Base-by-base conservation (phyloP, 2,888 invertebrate genomes). In the Ashinkailepas kermadecensis region DNA sequence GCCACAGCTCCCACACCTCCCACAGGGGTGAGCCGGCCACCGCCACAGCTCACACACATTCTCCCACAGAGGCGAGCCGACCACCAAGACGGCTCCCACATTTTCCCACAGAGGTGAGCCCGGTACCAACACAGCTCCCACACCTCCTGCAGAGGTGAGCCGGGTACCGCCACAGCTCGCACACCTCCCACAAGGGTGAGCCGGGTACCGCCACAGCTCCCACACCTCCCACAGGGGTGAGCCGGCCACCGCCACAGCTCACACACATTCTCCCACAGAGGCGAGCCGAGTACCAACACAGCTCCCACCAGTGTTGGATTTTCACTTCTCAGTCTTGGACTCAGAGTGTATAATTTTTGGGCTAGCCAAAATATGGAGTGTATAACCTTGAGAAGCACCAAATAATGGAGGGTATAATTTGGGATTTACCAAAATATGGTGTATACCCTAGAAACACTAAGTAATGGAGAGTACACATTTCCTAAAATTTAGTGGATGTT, bases 181-280 rank as follows among this genome's bases (percentile, higher is more conserved):
- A 85, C 39, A 39, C 89, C 86, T 91, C 92, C 85, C 93, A 93
- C 86, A 90, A 93, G 91, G 93, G 93, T 93, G 86, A 86, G 64
- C 21, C 21, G 39, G 39, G 4, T 39, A 39, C 39, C 39, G 39
- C 39, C 39, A 78, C 12, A 54, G 57, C 11, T 92, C 92, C 86
- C 92, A 93, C 85, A 85, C 89, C 86, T 91, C 92, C 85, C 93
- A 93, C 86, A 90, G 93, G 91, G 93, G 93, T 93, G 86, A 86
- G 62, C 15, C 62, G 10, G 39, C 2, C 4, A 39, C 39, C 39
- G 39, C 39, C 39, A 13, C 62, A 62, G 62, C 15, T 62, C 92
- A 93, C 85, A 85, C 89, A 83, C 39, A 39, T 90, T 91, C 86
- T 91, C 92, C 85, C 93, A 93, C 86, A 90, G 93, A 91, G 93